These are phyloP conservation scores for Acanthisitta chloris DNA, from an alignment of 2,113 vertebrate genomes.

Conservation along the genomic window DNA sequence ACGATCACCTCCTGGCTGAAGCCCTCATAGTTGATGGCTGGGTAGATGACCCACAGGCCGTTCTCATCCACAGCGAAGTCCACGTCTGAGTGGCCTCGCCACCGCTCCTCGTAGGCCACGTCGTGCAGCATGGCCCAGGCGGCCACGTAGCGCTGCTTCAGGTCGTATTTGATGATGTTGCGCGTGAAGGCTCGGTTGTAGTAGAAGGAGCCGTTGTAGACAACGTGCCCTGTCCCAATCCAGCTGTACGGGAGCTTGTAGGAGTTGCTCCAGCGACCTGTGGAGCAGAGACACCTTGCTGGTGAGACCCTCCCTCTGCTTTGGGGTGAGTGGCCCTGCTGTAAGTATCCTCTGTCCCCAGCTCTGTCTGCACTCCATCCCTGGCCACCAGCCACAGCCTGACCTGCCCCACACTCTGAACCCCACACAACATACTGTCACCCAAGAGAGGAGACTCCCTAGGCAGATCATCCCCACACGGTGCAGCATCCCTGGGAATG, in stretches of 20 bases:
- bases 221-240: slow-evolving; percentile 93
- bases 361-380: background rate
- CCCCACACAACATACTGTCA: rapidly evolving
- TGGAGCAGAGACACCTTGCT: background rate
- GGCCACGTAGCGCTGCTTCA: slow-evolving; percentile 85
- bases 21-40: slow-evolving; percentile 88
- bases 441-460: background rate
- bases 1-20: slow-evolving; percentile 91
- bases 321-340: background rate
- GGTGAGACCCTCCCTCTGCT: background rate
- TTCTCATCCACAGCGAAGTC: slow-evolving; percentile 94
- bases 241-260: slow-evolving; percentile 98
- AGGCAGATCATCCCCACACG: rapidly evolving
- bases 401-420: background rate
- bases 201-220: slow-evolving; percentile 90
- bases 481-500: background rate
- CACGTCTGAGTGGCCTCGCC: slow-evolving; percentile 88
- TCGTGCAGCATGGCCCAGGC: slow-evolving; percentile 95
- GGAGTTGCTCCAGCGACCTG: slow-evolving; percentile 94
- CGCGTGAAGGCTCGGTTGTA: slow-evolving; percentile 96
- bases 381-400: rapidly evolving
- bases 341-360: background rate
- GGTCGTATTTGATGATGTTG: slow-evolving; percentile 95
- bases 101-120: slow-evolving; percentile 87
- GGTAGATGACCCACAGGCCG: slow-evolving; percentile 94